phyloP scores from a whole-genome alignment of 1,140 invertebrate genomes.

The Ips nitidus region DNA sequence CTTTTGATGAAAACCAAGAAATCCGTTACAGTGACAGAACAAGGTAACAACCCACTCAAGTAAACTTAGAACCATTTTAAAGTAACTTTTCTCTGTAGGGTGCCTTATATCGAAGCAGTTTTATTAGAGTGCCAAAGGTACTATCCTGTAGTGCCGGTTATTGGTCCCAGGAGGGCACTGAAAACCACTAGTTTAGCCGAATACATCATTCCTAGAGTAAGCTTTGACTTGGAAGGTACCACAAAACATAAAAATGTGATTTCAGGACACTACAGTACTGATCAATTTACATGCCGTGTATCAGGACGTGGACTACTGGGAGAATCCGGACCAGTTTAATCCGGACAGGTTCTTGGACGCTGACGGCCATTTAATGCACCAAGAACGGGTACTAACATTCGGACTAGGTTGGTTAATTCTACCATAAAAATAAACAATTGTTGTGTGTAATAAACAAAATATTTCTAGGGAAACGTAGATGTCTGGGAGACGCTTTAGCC shows the following conservation, averaged over 20 bases:
- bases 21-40: constrained; percentile 62
- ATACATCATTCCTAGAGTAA: constrained; percentile 67
- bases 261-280: constrained; percentile 60
- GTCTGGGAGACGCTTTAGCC: constrained; percentile 64
- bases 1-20: constrained; percentile 60
- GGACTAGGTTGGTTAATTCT: constrained; percentile 61
- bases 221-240: constrained; percentile 36
- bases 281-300: constrained; percentile 68
- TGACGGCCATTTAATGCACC: constrained; percentile 58
- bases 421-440: not conserved
- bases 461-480: constrained; percentile 62
- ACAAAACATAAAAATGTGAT: not conserved
- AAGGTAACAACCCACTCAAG: constrained; percentile 51
- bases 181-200: constrained; percentile 60
- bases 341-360: constrained; percentile 72
- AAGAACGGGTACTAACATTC: constrained; percentile 68
- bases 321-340: constrained; percentile 66
- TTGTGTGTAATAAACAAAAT: too few relatives aligned
- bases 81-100: constrained; percentile 15
- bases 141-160: constrained; percentile 61
- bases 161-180: constrained; percentile 67
- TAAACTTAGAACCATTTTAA: not conserved
- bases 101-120: constrained; percentile 60
- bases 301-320: constrained; percentile 68
- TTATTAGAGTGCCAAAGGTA: constrained; percentile 63